phyloP scores from a whole-genome alignment of 2,888 invertebrate species.

The Nematopogon swammerdamellus region DNA sequence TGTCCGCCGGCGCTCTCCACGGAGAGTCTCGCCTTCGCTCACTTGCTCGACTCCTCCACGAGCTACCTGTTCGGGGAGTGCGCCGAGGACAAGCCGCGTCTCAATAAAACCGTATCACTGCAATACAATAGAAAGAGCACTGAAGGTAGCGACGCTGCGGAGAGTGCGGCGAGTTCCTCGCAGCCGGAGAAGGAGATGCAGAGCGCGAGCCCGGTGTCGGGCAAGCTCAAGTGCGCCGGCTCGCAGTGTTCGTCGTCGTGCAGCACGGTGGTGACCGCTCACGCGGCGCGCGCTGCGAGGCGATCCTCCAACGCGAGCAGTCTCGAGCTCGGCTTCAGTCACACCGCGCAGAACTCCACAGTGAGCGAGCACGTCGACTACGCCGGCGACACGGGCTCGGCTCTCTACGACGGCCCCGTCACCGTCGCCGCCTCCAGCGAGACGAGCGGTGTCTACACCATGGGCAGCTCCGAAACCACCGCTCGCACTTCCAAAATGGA shows the following conservation, averaged over 20 bases:
- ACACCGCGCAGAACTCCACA: constrained; percentile 83
- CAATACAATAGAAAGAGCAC: constrained; percentile 20
- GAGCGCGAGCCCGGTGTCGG: constrained; percentile 55
- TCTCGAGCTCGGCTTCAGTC: constrained; percentile 79
- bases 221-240: constrained; percentile 63
- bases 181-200: too few species aligned
- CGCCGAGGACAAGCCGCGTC: constrained; percentile 26
- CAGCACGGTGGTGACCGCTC: constrained; percentile 71
- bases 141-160: too few species aligned
- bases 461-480: constrained; percentile 66
- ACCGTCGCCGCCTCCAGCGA: constrained; percentile 72
- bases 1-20: constrained; percentile 76
- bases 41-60: constrained; percentile 64
- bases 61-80: constrained; percentile 36
- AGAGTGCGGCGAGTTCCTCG: too few species aligned
- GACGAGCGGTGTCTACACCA: constrained; percentile 82
- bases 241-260: constrained; percentile 86
- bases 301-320: constrained; percentile 77
- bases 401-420: constrained; percentile 51
- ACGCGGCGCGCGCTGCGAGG: constrained; percentile 51
- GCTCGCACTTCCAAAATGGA: constrained; percentile 57
- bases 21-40: constrained; percentile 78
- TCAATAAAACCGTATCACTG: constrained; percentile 35
- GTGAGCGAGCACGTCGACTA: constrained; percentile 70
- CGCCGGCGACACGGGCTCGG: constrained; percentile 55